Percentiles rank a stretch among this genome's conserved stretches.
Evolutionary conservation across 2,113 vertebrate genomes (phyloP).

Genomic region (Siniperca chuatsi): DNA sequence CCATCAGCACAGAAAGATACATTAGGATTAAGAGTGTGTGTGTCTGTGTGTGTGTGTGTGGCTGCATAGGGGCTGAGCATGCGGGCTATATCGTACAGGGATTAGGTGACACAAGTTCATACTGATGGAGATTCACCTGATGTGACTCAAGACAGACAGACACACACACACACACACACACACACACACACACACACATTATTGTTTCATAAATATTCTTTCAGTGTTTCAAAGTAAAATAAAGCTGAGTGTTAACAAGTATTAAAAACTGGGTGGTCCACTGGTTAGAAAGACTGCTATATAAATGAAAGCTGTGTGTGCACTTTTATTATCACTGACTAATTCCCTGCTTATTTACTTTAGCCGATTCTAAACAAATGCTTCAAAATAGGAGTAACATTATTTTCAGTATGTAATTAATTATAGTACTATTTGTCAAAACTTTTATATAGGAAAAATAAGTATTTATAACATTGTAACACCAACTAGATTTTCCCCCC

Average conservation of each 20-base stretch:
- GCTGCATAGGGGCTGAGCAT: slow-evolving; percentile 33
- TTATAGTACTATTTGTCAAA: slow-evolving; percentile 9
- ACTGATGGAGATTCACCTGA: slow-evolving; percentile 34
- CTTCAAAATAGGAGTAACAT: not conserved
- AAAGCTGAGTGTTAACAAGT: not conserved
- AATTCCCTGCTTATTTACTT: not conserved
- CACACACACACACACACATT: not conserved
- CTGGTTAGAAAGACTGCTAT: not conserved
- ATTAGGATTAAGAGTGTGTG: slow-evolving; percentile 57
- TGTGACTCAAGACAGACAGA: slow-evolving; percentile 35
- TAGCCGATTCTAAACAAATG: not conserved
- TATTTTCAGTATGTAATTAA: not conserved
- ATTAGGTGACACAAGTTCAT: slow-evolving; percentile 65
- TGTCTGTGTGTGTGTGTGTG: slow-evolving; percentile 25
- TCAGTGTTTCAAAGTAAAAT: slow-evolving; percentile 15
- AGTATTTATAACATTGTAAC: not conserved
- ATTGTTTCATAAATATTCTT: slow-evolving; percentile 1
- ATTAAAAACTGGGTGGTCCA: not conserved
- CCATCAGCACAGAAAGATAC: slow-evolving; percentile 36
- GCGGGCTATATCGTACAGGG: slow-evolving; percentile 49
- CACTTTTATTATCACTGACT: slow-evolving; percentile 15
- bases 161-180: slow-evolving; percentile 12
- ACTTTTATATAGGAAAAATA: not conserved
- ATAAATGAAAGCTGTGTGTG: not conserved
- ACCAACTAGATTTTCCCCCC: not conserved